Evolutionary conservation across 2,888 invertebrate species (phyloP).

Genomic region (Drosophila yooni): DNA sequence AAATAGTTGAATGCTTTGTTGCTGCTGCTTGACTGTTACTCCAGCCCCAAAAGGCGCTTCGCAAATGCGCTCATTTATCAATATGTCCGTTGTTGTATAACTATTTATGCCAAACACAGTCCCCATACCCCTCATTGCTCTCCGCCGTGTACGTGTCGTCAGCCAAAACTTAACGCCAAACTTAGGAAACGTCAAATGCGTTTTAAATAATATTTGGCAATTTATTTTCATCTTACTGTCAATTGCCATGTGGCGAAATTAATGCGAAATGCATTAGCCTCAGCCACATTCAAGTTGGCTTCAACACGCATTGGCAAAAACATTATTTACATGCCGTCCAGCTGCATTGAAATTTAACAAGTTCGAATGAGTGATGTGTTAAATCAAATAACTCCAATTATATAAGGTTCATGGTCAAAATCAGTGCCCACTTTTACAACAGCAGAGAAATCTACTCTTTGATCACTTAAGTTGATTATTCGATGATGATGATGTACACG

Average conservation of each 20-base stretch:
- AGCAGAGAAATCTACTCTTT: conserved; percentile 36
- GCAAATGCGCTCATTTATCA: conserved; percentile 82
- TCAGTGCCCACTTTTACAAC: conserved; percentile 37
- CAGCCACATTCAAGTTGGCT: conserved; percentile 48
- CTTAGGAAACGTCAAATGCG: conserved; percentile 73
- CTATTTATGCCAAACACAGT: conserved; percentile 70
- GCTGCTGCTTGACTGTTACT: conserved; percentile 29
- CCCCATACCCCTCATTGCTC: background rate
- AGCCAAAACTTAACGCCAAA: conserved; percentile 53
- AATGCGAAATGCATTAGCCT: conserved; percentile 75
- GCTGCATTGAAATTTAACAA: conserved; percentile 26
- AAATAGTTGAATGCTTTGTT: conserved; percentile 64
- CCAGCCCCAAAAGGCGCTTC: conserved; percentile 45
- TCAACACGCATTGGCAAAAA: conserved; percentile 7
- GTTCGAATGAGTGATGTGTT: conserved; percentile 50
- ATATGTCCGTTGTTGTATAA: conserved; percentile 83
- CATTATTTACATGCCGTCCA: conserved; percentile 21
- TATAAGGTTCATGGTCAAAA: conserved; percentile 35
- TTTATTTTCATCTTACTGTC: conserved; percentile 72
- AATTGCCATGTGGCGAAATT: conserved; percentile 57
- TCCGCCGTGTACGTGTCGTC: conserved; percentile 40
- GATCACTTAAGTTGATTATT: conserved; percentile 64
- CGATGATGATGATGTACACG: conserved; percentile 5
- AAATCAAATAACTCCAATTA: conserved; percentile 33
- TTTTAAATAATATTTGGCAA: conserved; percentile 75